Evolutionary conservation across 35 echinoderm and acorn worm genomes (phyloP).

Genomic region (Antedon bifida): DNA sequence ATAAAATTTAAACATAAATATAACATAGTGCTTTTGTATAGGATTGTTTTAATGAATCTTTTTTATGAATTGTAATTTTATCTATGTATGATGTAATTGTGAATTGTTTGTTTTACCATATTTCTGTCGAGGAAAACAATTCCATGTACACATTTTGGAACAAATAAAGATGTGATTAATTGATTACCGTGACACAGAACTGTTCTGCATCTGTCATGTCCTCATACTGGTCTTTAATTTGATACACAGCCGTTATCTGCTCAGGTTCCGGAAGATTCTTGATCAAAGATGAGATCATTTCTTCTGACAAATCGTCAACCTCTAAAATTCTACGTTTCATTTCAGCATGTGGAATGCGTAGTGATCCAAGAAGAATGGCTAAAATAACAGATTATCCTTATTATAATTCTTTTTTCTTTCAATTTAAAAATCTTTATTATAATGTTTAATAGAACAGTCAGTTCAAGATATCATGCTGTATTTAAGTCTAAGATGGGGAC

Average conservation of each 20-base stretch:
- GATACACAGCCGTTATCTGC: slow-evolving; percentile 35
- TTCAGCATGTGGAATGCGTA: slow-evolving; percentile 54
- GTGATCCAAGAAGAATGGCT: slow-evolving; percentile 88
- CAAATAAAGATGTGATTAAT: too few species aligned
- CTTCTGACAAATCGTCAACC: slow-evolving; percentile 71
- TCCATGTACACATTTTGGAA: too few species aligned
- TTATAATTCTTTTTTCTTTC: too few species aligned
- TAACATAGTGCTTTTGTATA: too few species aligned
- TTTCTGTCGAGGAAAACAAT: too few species aligned
- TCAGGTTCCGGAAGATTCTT: slow-evolving; percentile 81
- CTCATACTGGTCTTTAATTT: slow-evolving; percentile 58
- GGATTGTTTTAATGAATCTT: too few species aligned
- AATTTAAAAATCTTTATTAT: not conserved
- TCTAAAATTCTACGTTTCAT: slow-evolving; percentile 68
- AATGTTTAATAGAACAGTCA: not conserved
- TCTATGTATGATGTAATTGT: too few species aligned
- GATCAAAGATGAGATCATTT: slow-evolving; percentile 39
- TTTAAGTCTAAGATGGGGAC: too few species aligned
- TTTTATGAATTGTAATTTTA: too few species aligned
- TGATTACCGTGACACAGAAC: slow-evolving; percentile 88
- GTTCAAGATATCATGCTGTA: not conserved
- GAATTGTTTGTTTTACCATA: too few species aligned
- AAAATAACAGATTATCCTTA: not conserved
- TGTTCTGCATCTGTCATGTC: slow-evolving; percentile 93
- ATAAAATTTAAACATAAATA: too few species aligned